Base-by-base conservation (phyloP, 2,888 invertebrate species). In the Muscina levida region DNA sequence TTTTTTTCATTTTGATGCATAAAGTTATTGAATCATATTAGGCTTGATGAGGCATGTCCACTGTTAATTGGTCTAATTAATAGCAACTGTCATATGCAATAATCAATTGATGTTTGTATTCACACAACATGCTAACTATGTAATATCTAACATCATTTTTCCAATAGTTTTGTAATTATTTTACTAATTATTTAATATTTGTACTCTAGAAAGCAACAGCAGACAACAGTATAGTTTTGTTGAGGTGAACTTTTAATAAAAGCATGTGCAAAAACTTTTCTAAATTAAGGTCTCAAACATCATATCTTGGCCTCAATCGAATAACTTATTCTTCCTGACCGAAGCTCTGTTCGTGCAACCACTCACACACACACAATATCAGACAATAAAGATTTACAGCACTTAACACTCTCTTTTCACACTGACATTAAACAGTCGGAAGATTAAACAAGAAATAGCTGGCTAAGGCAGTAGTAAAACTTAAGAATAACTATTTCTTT, bases 301-400 rank as follows among this genome's bases (percentile, higher is more conserved):
- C 31, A 31, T 8, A 31, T 31, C 31, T 8, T 31, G 31, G 8
- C 31, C 3, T 8, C 3, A 31, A 3, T 31, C 31, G 59, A 39
- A 15, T 59, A 19, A 22, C 62, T 22, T 42, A 62, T 62, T 22
- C 19, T 62, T 62, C 22, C 42, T 42, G 62, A 39, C 39, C 39
- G 37, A 59, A 59, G 39, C 37, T 59, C 59, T 39, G 37, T 39
- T 59, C 17, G n/a, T 19, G 10, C 11, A 15, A n/a, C 37, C 15
- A 2, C 3, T 22, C 22, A 22, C 2, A 8, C 8, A 37, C 15
- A 4, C 39, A 37, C 39, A 13, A 22, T 62, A 39, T 42, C 62
- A 62, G 42, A 66, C 42, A 26, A 71, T 66, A 42, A 44, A 51
- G 73, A 68, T 78, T 68, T 68, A 68, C 37, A 73, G 68, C 70